A percentile compares a stretch with the other conserved stretches of the same genome.
Conservation (phyloP, 2,888 invertebrate species). For the Hypercompe scribonia region DNA sequence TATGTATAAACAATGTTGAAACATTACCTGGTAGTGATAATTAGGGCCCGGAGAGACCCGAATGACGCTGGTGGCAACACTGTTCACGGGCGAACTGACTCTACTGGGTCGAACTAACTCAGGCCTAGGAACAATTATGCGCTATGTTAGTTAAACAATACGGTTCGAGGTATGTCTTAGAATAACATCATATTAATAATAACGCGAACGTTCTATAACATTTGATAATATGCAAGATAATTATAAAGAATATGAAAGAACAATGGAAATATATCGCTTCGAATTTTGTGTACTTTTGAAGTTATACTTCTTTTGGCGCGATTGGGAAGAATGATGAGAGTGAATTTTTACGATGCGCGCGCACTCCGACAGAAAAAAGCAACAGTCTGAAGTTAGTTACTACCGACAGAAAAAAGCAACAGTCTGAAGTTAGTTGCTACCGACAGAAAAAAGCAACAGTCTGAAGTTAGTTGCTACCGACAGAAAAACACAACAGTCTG, state of each 20-base stretch:
- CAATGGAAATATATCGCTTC: not conserved
- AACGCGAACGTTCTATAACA: constrained; percentile 6
- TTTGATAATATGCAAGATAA: constrained; percentile 13
- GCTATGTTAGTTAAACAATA: constrained; percentile 2
- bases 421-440: no score
- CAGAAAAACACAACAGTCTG: no score
- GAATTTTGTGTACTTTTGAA: not conserved
- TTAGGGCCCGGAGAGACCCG: constrained; percentile 92
- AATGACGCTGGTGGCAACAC: constrained; percentile 92
- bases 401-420: no score
- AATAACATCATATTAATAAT: constrained; percentile 5
- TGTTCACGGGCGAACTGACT: constrained; percentile 80
- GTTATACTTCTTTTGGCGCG: no score
- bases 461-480: no score
- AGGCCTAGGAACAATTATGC: constrained; percentile 82
- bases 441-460: no score
- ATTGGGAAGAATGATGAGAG: no score
- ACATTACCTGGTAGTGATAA: constrained; percentile 79
- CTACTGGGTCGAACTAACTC: constrained; percentile 89
- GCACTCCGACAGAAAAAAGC: no score
- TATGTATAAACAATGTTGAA: not conserved
- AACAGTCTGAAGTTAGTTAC: no score
- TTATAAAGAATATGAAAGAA: not conserved
- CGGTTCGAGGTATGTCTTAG: not conserved
- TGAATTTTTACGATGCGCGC: no score